Evolutionary conservation across 2,888 invertebrate genomes (phyloP).

Genomic region (Thalpophila matura): DNA sequence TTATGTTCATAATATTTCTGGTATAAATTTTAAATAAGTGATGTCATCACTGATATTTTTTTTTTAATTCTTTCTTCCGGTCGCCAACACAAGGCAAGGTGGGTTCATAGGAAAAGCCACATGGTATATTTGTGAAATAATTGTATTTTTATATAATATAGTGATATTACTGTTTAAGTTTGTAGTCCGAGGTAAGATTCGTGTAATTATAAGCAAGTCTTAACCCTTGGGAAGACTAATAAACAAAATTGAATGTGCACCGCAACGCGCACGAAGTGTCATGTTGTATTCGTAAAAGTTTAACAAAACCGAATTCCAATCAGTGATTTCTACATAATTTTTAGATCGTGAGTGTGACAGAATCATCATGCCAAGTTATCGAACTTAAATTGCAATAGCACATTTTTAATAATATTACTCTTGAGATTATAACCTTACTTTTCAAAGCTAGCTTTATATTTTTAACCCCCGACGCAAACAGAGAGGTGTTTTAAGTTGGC

Average conservation of each 20-base stretch:
- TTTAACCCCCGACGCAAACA: too few relatives aligned
- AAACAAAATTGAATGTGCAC: slow-evolving; percentile 25
- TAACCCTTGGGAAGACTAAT: slow-evolving; percentile 30
- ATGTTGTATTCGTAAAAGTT: slow-evolving; percentile 24
- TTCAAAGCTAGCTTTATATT: too few relatives aligned
- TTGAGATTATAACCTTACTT: slow-evolving; percentile 67
- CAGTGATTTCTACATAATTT: neutral
- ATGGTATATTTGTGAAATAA: slow-evolving; percentile 79
- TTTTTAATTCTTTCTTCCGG: slow-evolving; percentile 85
- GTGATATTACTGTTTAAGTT: slow-evolving; percentile 50
- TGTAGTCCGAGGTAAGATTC: slow-evolving; percentile 66
- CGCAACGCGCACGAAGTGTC: slow-evolving; percentile 58
- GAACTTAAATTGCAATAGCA: neutral
- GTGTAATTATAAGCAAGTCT: slow-evolving; percentile 1
- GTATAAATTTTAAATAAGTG: slow-evolving; percentile 36
- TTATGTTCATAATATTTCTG: neutral
- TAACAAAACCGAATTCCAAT: neutral
- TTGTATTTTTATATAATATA: slow-evolving; percentile 35
- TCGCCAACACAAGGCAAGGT: slow-evolving; percentile 88
- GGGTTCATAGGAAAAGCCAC: slow-evolving; percentile 79
- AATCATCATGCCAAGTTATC: neutral
- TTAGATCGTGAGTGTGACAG: too few relatives aligned
- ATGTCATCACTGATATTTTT: slow-evolving; percentile 58
- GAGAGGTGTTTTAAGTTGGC: too few relatives aligned
- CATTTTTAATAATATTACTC: neutral